These are phyloP conservation scores for Percopsis transmontana DNA, from an alignment of 2,113 vertebrate species.

Conservation along the genomic window DNA sequence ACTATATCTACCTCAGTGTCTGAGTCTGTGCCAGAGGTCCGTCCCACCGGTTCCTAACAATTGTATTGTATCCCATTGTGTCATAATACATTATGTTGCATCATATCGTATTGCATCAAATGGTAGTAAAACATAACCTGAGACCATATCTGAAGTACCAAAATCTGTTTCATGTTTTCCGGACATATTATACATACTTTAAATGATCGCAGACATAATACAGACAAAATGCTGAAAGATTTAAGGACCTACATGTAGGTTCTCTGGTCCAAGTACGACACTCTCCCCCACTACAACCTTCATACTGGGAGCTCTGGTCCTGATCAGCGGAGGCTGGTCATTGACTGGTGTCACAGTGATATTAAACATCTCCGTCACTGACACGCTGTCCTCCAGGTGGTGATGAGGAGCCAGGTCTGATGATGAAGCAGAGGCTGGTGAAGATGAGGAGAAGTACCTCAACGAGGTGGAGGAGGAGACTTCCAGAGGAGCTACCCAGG, in stretches of 20 bases:
- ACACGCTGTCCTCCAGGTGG: conserved; percentile 45
- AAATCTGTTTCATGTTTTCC: too few relatives aligned
- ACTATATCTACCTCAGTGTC: too few relatives aligned
- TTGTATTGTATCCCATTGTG: too few relatives aligned
- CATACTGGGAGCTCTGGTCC: conserved; percentile 77
- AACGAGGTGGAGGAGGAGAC: conserved; percentile 47
- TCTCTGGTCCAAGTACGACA: conserved; percentile 77
- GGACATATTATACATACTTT: too few relatives aligned
- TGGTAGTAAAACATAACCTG: too few relatives aligned
- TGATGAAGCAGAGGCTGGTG: conserved; percentile 37
- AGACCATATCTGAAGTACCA: too few relatives aligned
- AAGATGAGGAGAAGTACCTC: conserved; percentile 52
- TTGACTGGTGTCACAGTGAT: conserved; percentile 86
- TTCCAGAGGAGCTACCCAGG: conserved; percentile 81
- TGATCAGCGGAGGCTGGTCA: conserved; percentile 82
- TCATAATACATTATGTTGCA: too few relatives aligned
- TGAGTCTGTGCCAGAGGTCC: too few relatives aligned
- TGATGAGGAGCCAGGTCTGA: conserved; percentile 40
- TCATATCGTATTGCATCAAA: too few relatives aligned
- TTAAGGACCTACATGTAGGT: conserved; percentile 73
- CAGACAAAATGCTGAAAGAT: too few relatives aligned
- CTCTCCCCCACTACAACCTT: conserved; percentile 82
- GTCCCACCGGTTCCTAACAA: too few relatives aligned
- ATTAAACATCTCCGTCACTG: conserved; percentile 84
- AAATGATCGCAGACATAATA: too few relatives aligned